Percentiles rank a stretch among this genome's conserved stretches.
Conservation (phyloP, 2,113 vertebrate genomes). For the Edolisoma coerulescens region DNA sequence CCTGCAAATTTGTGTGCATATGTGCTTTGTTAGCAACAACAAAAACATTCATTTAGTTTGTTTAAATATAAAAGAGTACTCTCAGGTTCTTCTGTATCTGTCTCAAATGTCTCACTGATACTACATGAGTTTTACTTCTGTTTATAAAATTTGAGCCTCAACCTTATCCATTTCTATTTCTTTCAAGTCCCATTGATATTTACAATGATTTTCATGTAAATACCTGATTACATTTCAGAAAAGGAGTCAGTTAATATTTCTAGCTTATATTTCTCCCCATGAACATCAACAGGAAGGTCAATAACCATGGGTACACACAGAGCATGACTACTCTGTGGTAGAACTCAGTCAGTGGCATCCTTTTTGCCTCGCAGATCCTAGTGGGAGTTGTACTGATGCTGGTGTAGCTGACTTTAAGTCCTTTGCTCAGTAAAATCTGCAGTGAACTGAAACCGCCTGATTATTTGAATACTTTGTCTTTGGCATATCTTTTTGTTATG, state of each 20-base stretch:
- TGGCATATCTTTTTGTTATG: background rate
- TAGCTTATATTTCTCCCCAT: background rate
- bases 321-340: background rate
- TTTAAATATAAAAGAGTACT: background rate
- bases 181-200: background rate
- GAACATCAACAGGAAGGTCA: background rate
- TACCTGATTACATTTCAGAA: background rate
- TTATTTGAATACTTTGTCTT: background rate
- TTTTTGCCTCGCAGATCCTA: background rate
- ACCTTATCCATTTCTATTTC: background rate
- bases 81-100: background rate
- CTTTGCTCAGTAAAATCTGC: background rate
- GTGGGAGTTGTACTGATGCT: background rate
- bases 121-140: background rate
- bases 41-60: background rate
- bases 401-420: background rate
- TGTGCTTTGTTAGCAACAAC: background rate
- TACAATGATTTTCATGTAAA: constrained; percentile 2
- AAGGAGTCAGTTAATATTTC: background rate
- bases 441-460: background rate
- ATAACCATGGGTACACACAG: background rate
- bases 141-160: background rate
- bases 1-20: background rate
- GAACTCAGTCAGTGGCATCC: background rate
- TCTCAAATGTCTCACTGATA: background rate